Conservation (phyloP, 1,140 invertebrate genomes). For the Nebria ingens region DNA sequence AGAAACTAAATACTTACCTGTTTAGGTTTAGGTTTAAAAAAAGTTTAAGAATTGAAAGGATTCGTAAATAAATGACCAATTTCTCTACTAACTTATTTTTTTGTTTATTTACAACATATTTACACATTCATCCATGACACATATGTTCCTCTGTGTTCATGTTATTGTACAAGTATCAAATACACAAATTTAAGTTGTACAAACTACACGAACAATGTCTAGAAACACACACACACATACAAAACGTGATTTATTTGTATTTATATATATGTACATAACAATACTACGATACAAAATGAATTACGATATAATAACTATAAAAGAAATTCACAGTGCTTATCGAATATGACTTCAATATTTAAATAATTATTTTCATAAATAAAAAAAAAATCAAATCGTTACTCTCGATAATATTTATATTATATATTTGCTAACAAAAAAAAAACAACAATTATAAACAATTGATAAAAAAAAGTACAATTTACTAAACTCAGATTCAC, state of each 20-base stretch:
- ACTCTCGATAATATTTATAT: no score
- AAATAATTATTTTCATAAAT: no score
- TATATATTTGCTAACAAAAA: no score
- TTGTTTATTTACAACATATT: slow-evolving; percentile 6
- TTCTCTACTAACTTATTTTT: slow-evolving; percentile 2
- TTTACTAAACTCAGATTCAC: background rate
- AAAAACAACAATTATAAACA: no score
- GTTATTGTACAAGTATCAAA: background rate
- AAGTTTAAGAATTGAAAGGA: no score
- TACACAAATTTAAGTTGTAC: background rate
- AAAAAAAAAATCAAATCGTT: no score
- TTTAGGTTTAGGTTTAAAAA: no score
- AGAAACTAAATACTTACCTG: no score
- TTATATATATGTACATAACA: slow-evolving; percentile 5
- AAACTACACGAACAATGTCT: background rate
- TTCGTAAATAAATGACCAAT: no score
- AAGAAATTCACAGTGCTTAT: no score
- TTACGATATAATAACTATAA: background rate
- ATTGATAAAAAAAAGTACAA: background rate
- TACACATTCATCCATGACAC: slow-evolving; percentile 3
- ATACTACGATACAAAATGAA: background rate
- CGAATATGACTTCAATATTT: no score
- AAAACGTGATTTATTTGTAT: background rate
- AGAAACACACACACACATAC: background rate
- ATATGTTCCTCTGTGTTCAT: background rate